Evolutionary conservation across 2,113 vertebrate genomes (phyloP).

Genomic region (Muntiacus muntjak): DNA sequence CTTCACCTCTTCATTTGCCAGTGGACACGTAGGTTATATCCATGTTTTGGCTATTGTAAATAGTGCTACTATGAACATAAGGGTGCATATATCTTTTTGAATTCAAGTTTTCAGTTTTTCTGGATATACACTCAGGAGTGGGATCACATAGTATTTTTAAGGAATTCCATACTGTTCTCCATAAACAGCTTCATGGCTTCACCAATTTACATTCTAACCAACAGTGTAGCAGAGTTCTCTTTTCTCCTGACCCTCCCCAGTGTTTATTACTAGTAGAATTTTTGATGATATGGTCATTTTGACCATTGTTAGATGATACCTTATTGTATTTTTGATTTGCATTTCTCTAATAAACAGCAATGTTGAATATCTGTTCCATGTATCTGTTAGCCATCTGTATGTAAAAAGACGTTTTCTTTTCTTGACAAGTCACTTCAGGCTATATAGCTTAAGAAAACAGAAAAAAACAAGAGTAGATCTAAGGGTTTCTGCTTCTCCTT

Average conservation of each 20-base stretch:
- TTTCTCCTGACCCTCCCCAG: neutral
- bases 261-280: neutral
- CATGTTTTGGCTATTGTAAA: neutral
- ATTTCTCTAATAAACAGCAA: neutral
- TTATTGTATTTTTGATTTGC: neutral
- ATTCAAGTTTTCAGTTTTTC: neutral
- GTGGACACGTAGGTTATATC: neutral
- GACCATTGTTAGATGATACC: neutral
- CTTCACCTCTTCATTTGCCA: neutral
- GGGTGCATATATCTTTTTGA: neutral
- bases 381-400: neutral
- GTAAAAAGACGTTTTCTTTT: neutral
- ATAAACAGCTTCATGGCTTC: fast-evolving
- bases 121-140: neutral
- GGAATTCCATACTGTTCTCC: neutral
- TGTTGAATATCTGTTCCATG: neutral
- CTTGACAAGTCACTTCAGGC: neutral
- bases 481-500: neutral
- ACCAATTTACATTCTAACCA: neutral
- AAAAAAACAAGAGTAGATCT: neutral
- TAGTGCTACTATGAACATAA: neutral
- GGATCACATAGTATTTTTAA: neutral
- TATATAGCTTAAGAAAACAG: conserved; percentile 13
- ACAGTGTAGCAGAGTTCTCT: neutral
- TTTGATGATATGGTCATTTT: neutral